A percentile compares a stretch with the other conserved stretches of the same genome.
Evolutionary conservation across 2,797 vertebrate genomes (phyloP).

Genomic region (Syndactyla subalaris): DNA sequence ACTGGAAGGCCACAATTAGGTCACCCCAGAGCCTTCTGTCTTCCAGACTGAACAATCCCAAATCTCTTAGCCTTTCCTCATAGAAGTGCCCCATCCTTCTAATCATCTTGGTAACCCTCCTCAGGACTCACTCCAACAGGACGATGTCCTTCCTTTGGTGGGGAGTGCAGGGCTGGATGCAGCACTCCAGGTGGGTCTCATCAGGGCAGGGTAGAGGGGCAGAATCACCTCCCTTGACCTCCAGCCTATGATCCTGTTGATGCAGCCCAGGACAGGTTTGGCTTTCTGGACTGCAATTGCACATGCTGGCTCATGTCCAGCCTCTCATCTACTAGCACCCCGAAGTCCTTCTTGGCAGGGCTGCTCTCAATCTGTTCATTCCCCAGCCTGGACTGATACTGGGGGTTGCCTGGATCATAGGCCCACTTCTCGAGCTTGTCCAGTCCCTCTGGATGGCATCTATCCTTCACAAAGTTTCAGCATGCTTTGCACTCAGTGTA

Average conservation of each 20-base stretch:
- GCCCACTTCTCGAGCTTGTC: not conserved
- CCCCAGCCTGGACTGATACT: accelerated
- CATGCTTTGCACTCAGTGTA: not conserved
- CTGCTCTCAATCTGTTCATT: not conserved
- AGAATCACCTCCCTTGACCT: not conserved
- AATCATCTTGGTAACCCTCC: not conserved
- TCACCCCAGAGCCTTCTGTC: not conserved
- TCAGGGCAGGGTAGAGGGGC: not conserved
- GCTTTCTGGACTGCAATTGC: accelerated
- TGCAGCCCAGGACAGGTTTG: not conserved
- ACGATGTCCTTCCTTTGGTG: accelerated
- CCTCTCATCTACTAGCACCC: not conserved
- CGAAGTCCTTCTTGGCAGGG: accelerated
- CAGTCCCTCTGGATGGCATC: not conserved
- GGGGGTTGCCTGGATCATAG: accelerated
- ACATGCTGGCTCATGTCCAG: not conserved
- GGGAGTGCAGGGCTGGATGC: not conserved
- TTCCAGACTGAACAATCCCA: not conserved
- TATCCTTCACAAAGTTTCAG: not conserved
- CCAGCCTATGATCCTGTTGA: accelerated
- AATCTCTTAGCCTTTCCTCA: not conserved
- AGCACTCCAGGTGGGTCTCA: not conserved
- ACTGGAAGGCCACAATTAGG: not conserved
- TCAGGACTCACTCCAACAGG: not conserved
- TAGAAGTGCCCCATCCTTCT: not conserved